phyloP scores from a whole-genome alignment of 2,113 vertebrate genomes.

The Porphyrio hochstetteri region DNA sequence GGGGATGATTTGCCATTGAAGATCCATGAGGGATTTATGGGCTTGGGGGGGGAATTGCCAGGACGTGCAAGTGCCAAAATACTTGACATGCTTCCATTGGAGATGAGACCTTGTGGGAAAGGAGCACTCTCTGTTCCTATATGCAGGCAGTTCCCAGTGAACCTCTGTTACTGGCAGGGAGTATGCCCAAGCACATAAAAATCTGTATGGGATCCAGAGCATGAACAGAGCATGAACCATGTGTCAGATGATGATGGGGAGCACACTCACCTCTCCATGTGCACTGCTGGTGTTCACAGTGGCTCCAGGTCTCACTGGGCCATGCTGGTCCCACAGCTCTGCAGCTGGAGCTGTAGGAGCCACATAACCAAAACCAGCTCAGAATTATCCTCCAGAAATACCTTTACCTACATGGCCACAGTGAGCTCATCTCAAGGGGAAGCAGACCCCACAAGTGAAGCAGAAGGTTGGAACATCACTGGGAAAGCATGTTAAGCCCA shows the following conservation, averaged over 20 bases:
- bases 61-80: slow-evolving; percentile 11
- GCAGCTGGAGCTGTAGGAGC: not conserved
- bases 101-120: slow-evolving; percentile 59
- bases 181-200: not conserved
- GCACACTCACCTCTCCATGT: not conserved
- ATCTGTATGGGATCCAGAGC: not conserved
- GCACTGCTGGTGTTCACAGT: not conserved
- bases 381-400: not conserved
- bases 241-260: not conserved
- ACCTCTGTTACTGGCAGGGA: not conserved
- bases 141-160: not conserved
- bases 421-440: rapidly evolving
- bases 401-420: not conserved
- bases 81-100: slow-evolving; percentile 38
- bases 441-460: not conserved
- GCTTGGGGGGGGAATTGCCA: not conserved
- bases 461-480: not conserved
- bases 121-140: slow-evolving; percentile 12
- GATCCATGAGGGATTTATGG: slow-evolving; percentile 50
- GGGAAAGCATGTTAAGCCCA: rapidly evolving
- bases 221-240: not conserved
- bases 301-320: not conserved
- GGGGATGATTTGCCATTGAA: slow-evolving; percentile 17
- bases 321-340: not conserved
- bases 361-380: not conserved